Evolutionary conservation across 2,797 vertebrate genomes (phyloP).

Genomic region (Enteromius mattozi): DNA sequence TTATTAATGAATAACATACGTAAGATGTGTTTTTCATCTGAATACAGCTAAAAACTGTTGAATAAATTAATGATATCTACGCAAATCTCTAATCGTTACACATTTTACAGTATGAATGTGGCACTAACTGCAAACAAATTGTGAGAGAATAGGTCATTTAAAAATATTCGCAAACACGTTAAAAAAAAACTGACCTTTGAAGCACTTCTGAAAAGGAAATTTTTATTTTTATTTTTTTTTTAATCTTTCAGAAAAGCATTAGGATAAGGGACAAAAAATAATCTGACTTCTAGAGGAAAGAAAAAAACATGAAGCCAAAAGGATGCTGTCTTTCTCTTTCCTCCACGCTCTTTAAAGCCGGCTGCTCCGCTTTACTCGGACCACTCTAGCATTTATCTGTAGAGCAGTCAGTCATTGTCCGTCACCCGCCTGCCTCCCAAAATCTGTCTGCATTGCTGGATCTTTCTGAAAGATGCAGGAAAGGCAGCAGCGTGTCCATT

Average conservation of each 20-base stretch:
- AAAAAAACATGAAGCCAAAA: background rate
- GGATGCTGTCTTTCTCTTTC: background rate
- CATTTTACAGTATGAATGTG: background rate
- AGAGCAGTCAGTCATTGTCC: constrained; percentile 41
- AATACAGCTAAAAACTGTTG: background rate
- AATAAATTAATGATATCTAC: background rate
- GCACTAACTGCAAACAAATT: background rate
- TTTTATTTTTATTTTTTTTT: too few species aligned
- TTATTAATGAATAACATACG: background rate
- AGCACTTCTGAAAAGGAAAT: constrained; percentile 8
- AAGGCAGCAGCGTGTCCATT: background rate
- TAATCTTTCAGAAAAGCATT: constrained; percentile 16
- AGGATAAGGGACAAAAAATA: constrained; percentile 17
- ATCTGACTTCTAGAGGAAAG: background rate
- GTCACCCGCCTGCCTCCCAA: background rate
- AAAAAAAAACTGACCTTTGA: background rate
- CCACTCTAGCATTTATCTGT: constrained; percentile 42
- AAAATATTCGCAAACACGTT: background rate
- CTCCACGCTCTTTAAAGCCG: constrained; percentile 16
- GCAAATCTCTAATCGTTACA: background rate
- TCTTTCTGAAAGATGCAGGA: constrained; percentile 18
- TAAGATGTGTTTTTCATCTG: background rate
- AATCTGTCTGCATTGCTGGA: constrained; percentile 11
- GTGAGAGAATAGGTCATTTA: background rate
- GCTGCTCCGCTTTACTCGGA: background rate